Percentiles rank a stretch among this genome's conserved stretches.
Evolutionary conservation across 2,888 invertebrate genomes (phyloP).

Genomic region (Tenthredo mesomela): DNA sequence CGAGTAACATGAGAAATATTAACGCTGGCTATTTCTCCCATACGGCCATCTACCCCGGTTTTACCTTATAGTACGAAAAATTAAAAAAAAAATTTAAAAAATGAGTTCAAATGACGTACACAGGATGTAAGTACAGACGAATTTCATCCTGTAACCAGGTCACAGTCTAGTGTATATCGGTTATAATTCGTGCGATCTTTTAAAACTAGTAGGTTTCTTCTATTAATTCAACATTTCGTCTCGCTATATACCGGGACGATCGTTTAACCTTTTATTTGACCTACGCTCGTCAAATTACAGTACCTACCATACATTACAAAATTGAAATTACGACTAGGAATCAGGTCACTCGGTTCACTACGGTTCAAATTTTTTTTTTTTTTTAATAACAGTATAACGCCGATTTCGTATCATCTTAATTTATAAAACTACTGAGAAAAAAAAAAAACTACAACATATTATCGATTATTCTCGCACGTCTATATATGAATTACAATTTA

Average conservation of each 20-base stretch:
- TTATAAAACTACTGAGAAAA: neutral
- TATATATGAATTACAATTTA: no score
- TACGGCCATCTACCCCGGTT: no score
- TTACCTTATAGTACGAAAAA: neutral
- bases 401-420: neutral
- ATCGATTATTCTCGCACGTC: neutral
- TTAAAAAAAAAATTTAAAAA: neutral
- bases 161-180: neutral
- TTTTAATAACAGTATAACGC: no score
- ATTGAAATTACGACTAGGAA: neutral
- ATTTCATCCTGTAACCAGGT: neutral
- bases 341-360: neutral
- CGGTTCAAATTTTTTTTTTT: neutral
- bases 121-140: neutral
- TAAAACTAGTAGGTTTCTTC: no score
- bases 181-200: neutral
- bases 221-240: neutral
- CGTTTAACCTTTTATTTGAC: slow-evolving; percentile 16
- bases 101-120: neutral
- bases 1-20: no score
- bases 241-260: neutral
- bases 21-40: no score
- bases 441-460: neutral
- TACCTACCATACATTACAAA: neutral
- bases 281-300: slow-evolving; percentile 4